Evolutionary conservation across 2,113 vertebrate species (phyloP), one percentile per base, ranked within the genome.

Genomic region (Sturnus vulgaris): DNA sequence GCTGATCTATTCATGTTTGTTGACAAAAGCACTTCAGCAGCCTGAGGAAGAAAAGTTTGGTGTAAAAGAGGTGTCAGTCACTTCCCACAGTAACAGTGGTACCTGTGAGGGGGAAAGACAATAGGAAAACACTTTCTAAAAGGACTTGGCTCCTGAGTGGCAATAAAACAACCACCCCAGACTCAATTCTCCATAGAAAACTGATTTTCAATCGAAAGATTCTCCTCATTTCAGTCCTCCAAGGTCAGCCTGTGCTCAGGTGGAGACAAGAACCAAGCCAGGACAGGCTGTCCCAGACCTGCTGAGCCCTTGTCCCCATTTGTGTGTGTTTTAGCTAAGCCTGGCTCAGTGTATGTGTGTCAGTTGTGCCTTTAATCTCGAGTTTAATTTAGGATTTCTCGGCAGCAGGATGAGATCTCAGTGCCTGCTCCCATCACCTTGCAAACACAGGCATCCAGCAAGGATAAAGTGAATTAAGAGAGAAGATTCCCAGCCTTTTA

Each of bases 21-120:
- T 97, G 96, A 92, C 91, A 96, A 92, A 97, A 95, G 31, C 61
- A 15, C 69, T 88, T 75, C 95, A 88, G 85, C 75, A 87, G 59
- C 72, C 69, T 77, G 50, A 89, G 64, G 85, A 61, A 91, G 57
- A 89, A 82, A 89, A 49, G 24, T 88, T 94, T 75, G 91, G 86
- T 77, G 84, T 70, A 66, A 76, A 92, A 84, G 24, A 81, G 17
- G 23, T 57, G 81, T 70, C 66, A 97, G 63, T 53, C 55, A 42
- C 66, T 91, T 79, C 59, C 59, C 12, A 23, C 83, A 68, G 60
- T 20, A 73, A 52, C 8, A 2, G 40, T 33, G 46, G 4, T 44
- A 76, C 6, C 15, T 49, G n/a, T n/a, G 47, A 93, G 93, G 31
- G 95, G 82, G 86, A 69, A 59, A 73, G 69, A 46, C 6, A 6